These are phyloP conservation scores for Bombus pyrosoma DNA, from an alignment of 1,140 invertebrate genomes.

Conservation along the genomic window DNA sequence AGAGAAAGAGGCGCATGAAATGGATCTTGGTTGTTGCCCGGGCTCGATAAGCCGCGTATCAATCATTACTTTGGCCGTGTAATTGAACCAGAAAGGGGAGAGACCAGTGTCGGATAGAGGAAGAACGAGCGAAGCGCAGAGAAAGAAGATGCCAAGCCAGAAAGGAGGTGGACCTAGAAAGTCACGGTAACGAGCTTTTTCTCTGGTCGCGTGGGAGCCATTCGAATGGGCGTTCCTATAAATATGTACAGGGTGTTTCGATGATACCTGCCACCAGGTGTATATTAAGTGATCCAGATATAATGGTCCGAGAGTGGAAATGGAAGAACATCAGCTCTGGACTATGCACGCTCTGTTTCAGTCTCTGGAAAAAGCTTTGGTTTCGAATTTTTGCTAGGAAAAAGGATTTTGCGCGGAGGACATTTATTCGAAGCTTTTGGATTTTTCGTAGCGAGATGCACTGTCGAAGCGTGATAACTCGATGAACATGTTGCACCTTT, in stretches of 20 bases:
- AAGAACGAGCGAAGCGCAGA: not conserved
- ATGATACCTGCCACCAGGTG: not conserved
- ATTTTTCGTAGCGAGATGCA: not conserved
- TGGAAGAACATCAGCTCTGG: not conserved
- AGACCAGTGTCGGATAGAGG: not conserved
- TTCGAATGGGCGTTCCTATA: constrained; percentile 44
- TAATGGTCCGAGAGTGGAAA: not conserved
- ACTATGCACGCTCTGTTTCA: not conserved
- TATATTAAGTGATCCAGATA: not conserved
- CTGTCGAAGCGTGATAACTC: too few species aligned
- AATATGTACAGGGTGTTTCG: constrained; percentile 45
- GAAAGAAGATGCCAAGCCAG: not conserved
- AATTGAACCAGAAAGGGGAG: constrained; percentile 58
- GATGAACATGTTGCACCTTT: too few species aligned
- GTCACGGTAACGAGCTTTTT: constrained; percentile 64
- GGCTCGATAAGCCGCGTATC: constrained; percentile 55
- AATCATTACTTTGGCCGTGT: constrained; percentile 60
- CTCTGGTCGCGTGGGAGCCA: constrained; percentile 57
- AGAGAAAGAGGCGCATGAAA: constrained; percentile 31
- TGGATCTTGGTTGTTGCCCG: constrained; percentile 42
- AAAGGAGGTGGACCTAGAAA: constrained; percentile 41
- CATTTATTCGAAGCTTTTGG: not conserved
- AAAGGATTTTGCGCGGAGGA: not conserved
- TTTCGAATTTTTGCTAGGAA: not conserved
- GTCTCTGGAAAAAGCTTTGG: not conserved